Conservation (phyloP, 2,797 vertebrate species). For the Poecilia wingei region DNA sequence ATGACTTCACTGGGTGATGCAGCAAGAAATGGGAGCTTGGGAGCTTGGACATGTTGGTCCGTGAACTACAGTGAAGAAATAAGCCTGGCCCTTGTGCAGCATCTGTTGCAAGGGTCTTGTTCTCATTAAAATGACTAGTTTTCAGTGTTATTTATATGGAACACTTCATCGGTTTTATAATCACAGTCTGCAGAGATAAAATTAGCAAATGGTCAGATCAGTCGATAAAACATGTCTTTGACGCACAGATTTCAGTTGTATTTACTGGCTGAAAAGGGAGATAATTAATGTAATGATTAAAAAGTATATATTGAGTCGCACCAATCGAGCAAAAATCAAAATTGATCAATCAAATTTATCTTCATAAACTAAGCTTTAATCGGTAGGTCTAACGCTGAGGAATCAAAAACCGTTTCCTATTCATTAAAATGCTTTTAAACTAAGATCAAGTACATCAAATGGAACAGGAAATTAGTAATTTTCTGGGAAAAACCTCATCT, state of each 20-base stretch:
- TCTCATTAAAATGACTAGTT: background rate
- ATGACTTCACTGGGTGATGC: conserved; percentile 23
- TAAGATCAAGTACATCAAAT: background rate
- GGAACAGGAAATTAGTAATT: background rate
- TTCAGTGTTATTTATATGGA: background rate
- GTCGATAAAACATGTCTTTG: background rate
- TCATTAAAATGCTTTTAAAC: background rate
- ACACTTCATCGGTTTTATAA: background rate
- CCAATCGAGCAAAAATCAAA: background rate
- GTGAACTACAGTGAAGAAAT: conserved; percentile 3
- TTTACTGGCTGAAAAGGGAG: background rate
- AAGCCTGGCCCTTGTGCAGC: background rate
- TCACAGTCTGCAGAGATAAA: background rate
- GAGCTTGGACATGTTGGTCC: conserved; percentile 4
- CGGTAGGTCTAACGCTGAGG: background rate
- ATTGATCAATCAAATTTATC: background rate
- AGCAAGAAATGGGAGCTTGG: background rate
- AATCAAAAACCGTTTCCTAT: background rate
- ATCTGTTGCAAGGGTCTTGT: background rate
- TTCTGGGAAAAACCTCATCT: background rate
- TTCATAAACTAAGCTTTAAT: background rate
- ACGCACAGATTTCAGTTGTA: background rate
- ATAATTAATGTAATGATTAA: background rate
- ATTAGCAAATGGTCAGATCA: background rate
- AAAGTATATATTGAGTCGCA: background rate